phyloP scores from a whole-genome alignment of 2,888 invertebrate species.

The Elmis aenea region DNA sequence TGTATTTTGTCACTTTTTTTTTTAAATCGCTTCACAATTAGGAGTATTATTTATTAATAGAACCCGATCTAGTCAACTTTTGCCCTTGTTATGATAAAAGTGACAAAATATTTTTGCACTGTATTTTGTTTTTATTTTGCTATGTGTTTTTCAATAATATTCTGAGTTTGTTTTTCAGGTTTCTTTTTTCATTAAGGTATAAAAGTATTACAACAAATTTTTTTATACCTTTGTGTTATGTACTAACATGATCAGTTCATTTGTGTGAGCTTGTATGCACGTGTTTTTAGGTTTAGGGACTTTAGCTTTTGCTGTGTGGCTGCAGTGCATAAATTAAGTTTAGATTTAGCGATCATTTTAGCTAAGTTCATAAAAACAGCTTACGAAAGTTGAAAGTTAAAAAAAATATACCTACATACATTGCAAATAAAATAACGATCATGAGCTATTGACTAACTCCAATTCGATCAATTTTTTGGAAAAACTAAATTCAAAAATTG shows the following conservation, averaged over 20 bases:
- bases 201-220: constrained; percentile 21
- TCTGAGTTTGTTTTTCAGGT: constrained; percentile 27
- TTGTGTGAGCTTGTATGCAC: constrained; percentile 46
- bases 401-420: too few species aligned
- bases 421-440: too few species aligned
- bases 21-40: too few species aligned
- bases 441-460: too few species aligned
- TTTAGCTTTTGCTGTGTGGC: constrained; percentile 30
- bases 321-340: constrained; percentile 21
- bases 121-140: constrained; percentile 27
- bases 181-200: constrained; percentile 20
- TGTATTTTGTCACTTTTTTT: constrained; percentile 7
- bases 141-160: constrained; percentile 21
- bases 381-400: too few species aligned
- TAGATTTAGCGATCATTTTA: too few species aligned
- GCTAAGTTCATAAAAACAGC: too few species aligned
- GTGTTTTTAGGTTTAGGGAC: constrained; percentile 42
- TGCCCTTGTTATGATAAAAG: too few species aligned
- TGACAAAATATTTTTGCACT: constrained; percentile 14
- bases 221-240: constrained; percentile 30
- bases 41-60: too few species aligned
- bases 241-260: constrained; percentile 33
- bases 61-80: too few species aligned
- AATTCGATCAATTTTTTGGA: too few species aligned
- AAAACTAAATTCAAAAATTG: too few species aligned